These are phyloP conservation scores for Cyprinodon diabolis DNA, from an alignment of 2,797 vertebrate species.

Conservation along the genomic window DNA sequence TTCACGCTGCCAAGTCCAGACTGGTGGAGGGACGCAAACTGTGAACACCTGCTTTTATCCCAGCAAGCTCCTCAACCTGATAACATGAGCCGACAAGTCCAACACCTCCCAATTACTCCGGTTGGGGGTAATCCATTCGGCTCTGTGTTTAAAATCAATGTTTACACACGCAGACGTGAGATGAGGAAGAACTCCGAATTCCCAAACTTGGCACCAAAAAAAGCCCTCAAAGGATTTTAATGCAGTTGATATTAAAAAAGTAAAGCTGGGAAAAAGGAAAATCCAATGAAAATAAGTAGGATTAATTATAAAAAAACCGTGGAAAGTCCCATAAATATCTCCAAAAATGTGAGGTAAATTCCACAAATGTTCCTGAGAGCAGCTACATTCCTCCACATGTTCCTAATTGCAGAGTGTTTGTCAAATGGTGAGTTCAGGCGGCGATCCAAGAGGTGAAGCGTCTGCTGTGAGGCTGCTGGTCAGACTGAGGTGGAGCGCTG, in stretches of 20 bases:
- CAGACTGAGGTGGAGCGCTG: slow-evolving; percentile 64
- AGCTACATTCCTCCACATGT: slow-evolving; percentile 30
- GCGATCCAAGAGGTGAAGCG: slow-evolving; percentile 62
- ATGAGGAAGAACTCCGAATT: background rate
- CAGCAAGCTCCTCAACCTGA: slow-evolving; percentile 35
- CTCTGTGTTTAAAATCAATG: slow-evolving; percentile 27
- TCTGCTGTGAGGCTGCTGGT: slow-evolving; percentile 68
- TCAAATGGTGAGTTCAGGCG: slow-evolving; percentile 21
- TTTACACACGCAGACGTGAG: slow-evolving; percentile 10
- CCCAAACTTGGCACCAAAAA: background rate
- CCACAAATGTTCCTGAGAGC: slow-evolving; percentile 42
- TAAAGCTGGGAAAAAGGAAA: background rate
- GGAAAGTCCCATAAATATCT: slow-evolving; percentile 1
- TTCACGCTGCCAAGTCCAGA: slow-evolving; percentile 35
- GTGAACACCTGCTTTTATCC: slow-evolving; percentile 39
- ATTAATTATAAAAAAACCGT: background rate
- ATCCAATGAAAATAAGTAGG: background rate
- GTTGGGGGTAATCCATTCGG: slow-evolving; percentile 43
- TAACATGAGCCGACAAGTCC: slow-evolving; percentile 56
- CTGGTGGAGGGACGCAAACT: slow-evolving; percentile 2
- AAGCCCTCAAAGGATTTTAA: background rate
- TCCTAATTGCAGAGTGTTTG: slow-evolving; percentile 26
- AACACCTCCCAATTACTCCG: slow-evolving; percentile 33
- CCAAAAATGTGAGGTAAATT: slow-evolving; percentile 25
- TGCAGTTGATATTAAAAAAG: slow-evolving; percentile 6